Percentiles rank a stretch among this genome's conserved stretches.
Conservation (phyloP, 2,113 vertebrate genomes). For the Hippocampus abdominalis region DNA sequence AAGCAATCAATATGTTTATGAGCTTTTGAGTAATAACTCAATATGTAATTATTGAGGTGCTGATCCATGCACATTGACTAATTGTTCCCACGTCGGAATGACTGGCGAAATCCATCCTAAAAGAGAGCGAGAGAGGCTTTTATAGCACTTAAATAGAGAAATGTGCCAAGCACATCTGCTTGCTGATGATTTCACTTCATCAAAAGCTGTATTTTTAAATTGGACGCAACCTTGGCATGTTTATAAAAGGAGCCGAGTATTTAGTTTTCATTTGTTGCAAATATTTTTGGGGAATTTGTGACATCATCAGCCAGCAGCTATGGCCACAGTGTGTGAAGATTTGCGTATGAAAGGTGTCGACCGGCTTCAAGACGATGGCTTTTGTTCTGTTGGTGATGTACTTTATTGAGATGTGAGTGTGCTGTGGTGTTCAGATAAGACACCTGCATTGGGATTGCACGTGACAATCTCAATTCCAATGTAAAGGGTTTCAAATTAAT, state of each 20-base stretch:
- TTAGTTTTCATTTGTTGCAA: not conserved
- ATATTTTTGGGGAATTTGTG: not conserved
- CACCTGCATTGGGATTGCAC: not conserved
- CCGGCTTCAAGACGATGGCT: not conserved
- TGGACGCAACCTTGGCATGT: constrained; percentile 21
- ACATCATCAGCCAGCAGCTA: not conserved
- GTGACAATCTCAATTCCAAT: not conserved
- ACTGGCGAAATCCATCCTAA: constrained; percentile 41
- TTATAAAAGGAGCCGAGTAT: not conserved
- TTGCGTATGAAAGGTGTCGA: not conserved
- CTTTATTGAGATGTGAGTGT: not conserved
- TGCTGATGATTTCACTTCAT: constrained; percentile 45
- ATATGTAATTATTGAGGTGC: constrained; percentile 52
- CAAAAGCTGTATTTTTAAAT: constrained; percentile 24
- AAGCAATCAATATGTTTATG: constrained; percentile 53
- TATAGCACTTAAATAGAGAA: constrained; percentile 16
- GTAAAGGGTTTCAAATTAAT: not conserved
- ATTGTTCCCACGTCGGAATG: constrained; percentile 28
- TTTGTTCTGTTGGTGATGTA: not conserved
- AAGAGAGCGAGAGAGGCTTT: constrained; percentile 1
- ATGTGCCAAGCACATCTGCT: constrained; percentile 41
- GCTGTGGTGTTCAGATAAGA: not conserved
- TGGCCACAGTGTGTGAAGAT: not conserved
- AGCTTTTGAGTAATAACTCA: constrained; percentile 47
- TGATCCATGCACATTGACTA: constrained; percentile 42